A percentile compares a stretch with the other conserved stretches of the same genome.
Conservation (phyloP, 2,888 invertebrate species). For the Hemithea aestivaria region DNA sequence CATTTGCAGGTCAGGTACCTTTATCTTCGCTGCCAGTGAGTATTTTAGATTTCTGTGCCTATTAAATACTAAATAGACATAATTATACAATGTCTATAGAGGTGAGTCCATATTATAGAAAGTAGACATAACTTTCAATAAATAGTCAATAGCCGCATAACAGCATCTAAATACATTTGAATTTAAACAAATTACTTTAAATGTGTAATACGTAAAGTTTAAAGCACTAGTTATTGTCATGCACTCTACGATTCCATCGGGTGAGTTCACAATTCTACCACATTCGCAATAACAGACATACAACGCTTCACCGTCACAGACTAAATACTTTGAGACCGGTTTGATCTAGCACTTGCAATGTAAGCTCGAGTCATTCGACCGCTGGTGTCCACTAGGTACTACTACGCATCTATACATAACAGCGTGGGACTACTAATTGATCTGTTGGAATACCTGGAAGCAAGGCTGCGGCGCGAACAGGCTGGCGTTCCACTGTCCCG, state of each 20-base stretch:
- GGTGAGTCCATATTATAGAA: not conserved
- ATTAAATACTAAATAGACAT: constrained; percentile 1
- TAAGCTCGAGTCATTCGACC: constrained; percentile 23
- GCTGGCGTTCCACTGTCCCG: constrained; percentile 62
- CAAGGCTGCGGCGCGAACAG: constrained; percentile 74
- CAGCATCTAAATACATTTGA: constrained; percentile 7
- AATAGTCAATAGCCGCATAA: constrained; percentile 6
- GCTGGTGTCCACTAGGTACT: constrained; percentile 44
- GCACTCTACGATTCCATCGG: constrained; percentile 52
- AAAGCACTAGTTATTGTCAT: constrained; percentile 76
- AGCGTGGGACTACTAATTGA: constrained; percentile 68
- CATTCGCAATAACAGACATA: constrained; percentile 33
- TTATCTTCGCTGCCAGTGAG: too few relatives aligned
- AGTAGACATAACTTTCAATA: constrained; percentile 1
- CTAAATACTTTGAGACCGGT: constrained; percentile 58
- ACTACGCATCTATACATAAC: constrained; percentile 41
- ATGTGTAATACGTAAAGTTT: constrained; percentile 42
- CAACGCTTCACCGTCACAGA: constrained; percentile 38
- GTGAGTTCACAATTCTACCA: constrained; percentile 32
- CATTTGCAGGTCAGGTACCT: too few relatives aligned
- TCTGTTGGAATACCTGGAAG: constrained; percentile 79
- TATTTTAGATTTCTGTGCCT: too few relatives aligned
- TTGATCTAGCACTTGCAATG: constrained; percentile 39
- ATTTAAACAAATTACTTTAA: constrained; percentile 21
- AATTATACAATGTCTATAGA: constrained; percentile 1